Evolutionary conservation across 1,140 invertebrate genomes (phyloP).

Genomic region (Polypedilum vanderplanki): DNA sequence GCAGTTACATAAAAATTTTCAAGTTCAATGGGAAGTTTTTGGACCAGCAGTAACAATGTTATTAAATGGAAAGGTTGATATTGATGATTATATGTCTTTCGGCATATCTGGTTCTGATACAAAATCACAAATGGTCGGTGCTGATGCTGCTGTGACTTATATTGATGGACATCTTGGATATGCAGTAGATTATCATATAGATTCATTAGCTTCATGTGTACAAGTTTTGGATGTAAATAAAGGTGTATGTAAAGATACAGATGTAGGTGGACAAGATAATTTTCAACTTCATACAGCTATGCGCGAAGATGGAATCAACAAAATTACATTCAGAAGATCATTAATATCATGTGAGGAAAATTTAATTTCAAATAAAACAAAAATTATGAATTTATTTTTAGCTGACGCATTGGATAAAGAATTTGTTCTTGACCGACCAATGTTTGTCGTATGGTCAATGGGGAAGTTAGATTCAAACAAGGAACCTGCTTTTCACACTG

Average conservation of each 20-base stretch:
- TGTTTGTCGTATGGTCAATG: constrained; percentile 77
- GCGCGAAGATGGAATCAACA: constrained; percentile 65
- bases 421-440: constrained; percentile 56
- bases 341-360: constrained; percentile 61
- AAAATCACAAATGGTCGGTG: constrained; percentile 72
- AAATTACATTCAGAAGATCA: constrained; percentile 67
- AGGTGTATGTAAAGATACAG: constrained; percentile 76
- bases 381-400: constrained; percentile 41
- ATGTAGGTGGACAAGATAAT: constrained; percentile 67
- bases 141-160: constrained; percentile 73
- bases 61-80: constrained; percentile 66
- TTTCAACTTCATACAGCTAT: constrained; percentile 65
- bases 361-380: constrained; percentile 27
- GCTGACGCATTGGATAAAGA: constrained; percentile 73
- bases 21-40: constrained; percentile 84
- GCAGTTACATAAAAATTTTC: constrained; percentile 73
- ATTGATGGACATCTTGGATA: constrained; percentile 64
- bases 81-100: constrained; percentile 80
- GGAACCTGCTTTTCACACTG: constrained; percentile 76
- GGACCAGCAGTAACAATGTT: constrained; percentile 82
- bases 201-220: constrained; percentile 73
- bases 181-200: constrained; percentile 78
- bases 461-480: constrained; percentile 69
- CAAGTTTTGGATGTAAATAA: constrained; percentile 76
- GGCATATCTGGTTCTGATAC: constrained; percentile 69